These are phyloP conservation scores for Triops longicaudatus DNA, from an alignment of 1,140 invertebrate species.

Conservation along the genomic window DNA sequence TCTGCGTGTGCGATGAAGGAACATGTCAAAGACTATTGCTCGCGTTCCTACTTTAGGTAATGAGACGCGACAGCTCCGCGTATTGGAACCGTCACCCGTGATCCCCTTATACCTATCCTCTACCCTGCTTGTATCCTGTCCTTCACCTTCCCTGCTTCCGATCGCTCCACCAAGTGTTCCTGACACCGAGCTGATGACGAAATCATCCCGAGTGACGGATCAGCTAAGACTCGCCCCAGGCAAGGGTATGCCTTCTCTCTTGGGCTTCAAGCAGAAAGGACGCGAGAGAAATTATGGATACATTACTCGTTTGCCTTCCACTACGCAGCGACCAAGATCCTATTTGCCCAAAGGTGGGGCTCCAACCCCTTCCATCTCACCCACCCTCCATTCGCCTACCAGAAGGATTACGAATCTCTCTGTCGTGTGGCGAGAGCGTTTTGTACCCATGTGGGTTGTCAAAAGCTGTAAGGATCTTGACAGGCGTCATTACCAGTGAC, in stretches of 20 bases:
- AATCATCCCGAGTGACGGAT: constrained; percentile 14
- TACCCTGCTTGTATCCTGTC: not conserved
- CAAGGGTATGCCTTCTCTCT: not conserved
- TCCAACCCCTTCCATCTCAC: not conserved
- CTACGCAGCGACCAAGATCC: not conserved
- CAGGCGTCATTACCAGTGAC: constrained; percentile 4
- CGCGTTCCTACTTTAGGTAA: not conserved
- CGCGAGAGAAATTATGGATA: not conserved
- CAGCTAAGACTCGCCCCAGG: not conserved
- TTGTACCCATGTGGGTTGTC: not conserved
- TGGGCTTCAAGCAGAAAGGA: not conserved
- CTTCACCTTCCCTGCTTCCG: not conserved
- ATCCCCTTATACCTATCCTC: not conserved
- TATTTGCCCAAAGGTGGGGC: not conserved
- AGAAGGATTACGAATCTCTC: too few species aligned
- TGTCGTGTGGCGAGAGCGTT: not conserved
- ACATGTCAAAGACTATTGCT: not conserved
- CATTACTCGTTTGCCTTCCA: not conserved
- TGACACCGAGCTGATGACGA: not conserved
- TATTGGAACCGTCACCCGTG: not conserved
- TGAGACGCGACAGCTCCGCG: constrained; percentile 4
- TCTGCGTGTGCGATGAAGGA: not conserved
- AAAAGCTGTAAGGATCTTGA: not conserved
- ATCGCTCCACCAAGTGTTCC: not conserved
- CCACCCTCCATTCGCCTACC: not conserved